Conservation (phyloP, 2,797 vertebrate genomes). For the Erethizon dorsatum region DNA sequence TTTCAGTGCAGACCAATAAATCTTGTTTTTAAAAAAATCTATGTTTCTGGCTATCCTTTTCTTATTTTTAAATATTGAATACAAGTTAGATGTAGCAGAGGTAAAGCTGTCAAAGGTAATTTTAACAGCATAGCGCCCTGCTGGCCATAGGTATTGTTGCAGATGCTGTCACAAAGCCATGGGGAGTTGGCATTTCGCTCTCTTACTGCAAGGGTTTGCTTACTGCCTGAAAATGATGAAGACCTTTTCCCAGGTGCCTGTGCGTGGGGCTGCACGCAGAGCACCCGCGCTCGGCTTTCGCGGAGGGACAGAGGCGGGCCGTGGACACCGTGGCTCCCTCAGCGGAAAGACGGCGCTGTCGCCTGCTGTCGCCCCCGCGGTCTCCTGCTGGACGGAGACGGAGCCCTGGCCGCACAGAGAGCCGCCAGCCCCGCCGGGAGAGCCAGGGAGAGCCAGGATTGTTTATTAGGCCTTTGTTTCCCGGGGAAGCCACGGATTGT, state of each 20-base stretch:
- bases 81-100: background rate
- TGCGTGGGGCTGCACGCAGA: background rate
- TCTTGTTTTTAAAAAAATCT: background rate
- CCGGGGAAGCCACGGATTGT: background rate
- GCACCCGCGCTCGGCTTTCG: background rate
- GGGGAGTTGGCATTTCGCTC: background rate
- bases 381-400: background rate
- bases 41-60: background rate
- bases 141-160: too few relatives aligned
- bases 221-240: background rate
- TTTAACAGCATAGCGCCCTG: background rate
- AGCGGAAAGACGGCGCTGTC: background rate
- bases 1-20: background rate
- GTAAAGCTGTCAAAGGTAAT: background rate
- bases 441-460: background rate
- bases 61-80: background rate
- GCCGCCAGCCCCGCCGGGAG: background rate
- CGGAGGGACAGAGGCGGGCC: slow-evolving; percentile 16
- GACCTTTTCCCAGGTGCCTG: background rate
- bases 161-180: background rate
- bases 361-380: background rate
- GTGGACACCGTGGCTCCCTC: background rate
- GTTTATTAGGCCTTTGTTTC: background rate
- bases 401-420: background rate
- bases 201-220: background rate